Base-by-base conservation (phyloP, 2,888 invertebrate genomes). In the Pedicia rivosa region DNA sequence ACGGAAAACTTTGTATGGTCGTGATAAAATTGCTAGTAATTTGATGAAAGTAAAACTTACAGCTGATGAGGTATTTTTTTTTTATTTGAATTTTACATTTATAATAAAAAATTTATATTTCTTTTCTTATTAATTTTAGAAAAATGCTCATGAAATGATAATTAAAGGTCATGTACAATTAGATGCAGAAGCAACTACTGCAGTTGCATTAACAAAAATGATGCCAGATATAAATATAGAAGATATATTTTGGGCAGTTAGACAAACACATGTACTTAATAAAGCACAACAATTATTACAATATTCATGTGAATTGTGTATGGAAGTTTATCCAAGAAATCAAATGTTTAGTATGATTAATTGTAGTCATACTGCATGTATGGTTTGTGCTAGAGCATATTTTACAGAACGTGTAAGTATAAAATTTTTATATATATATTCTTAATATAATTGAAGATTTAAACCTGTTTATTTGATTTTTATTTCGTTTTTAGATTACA, bases 271-370 rank as follows among this genome's bases (percentile, higher is more conserved):
- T 17, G 80, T 78, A 47, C 59, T 90, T 8, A 72, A 78, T 47
- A 70, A 82, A 27, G 90, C 92, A 3, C 68, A 91, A 27, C 71
- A 77, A 5, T 84, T 80, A 56, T 64, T 94, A 35, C 81, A 86
- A 50, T 91, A 92, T 59, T 88, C 92, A 47, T 94, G 94, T 57
- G 84, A 86, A 53, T 70, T 91, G 5, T 94, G 94, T 58, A 82
- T 83, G 40, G 78, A 78, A 42, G 75, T 74, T 53, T 82, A 78
- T 55, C 78, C 88, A 1, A 81, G 88, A 71, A 83, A 79, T 54
- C 74, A 88, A 67, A 92, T 94, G 67, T 72, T 87, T 37, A 84
- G 86, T 25, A 86, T 94, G 84, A 65, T 90, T 37, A 78, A 80
- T 52, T 91, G 91, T 59, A 76, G 74, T 24, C 90, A 91, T 55